Conservation (phyloP, 2,888 invertebrate species). For the Machimus atricapillus region DNA sequence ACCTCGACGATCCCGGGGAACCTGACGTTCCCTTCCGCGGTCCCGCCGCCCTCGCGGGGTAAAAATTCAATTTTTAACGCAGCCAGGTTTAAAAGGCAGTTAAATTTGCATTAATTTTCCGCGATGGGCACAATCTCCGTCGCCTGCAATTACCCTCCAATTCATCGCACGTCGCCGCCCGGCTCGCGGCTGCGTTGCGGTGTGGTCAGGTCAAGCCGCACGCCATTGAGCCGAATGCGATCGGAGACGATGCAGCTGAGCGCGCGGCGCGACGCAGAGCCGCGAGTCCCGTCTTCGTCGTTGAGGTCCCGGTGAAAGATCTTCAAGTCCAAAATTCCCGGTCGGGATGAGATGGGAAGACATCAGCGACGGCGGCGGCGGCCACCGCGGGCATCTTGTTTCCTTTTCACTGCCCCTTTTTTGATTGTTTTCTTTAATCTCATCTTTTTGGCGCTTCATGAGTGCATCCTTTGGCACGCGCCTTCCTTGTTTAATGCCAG, state of each 20-base stretch:
- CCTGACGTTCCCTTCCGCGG: background rate
- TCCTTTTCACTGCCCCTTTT: slow-evolving; percentile 41
- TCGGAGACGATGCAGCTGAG: background rate
- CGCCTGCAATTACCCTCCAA: slow-evolving; percentile 1
- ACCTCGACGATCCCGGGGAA: background rate
- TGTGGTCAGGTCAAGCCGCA: background rate
- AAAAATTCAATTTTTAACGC: background rate
- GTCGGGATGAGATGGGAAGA: slow-evolving; percentile 15
- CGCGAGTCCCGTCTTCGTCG: background rate
- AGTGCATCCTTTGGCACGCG: slow-evolving; percentile 35
- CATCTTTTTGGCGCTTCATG: slow-evolving; percentile 25
- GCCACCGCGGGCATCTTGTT: background rate
- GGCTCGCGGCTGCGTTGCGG: background rate
- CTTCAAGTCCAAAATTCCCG: background rate
- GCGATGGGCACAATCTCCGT: slow-evolving; percentile 16
- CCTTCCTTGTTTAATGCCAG: background rate
- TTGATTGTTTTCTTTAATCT: slow-evolving; percentile 40
- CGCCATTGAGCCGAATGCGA: background rate
- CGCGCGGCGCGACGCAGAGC: background rate
- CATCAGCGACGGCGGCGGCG: background rate
- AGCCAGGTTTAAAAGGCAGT: background rate
- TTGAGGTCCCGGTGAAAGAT: background rate
- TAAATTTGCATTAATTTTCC: slow-evolving; percentile 28
- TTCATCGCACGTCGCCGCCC: background rate
- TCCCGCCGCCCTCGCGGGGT: background rate